Conservation (phyloP, 2,113 vertebrate species). For the Malaclemys terrapin region DNA sequence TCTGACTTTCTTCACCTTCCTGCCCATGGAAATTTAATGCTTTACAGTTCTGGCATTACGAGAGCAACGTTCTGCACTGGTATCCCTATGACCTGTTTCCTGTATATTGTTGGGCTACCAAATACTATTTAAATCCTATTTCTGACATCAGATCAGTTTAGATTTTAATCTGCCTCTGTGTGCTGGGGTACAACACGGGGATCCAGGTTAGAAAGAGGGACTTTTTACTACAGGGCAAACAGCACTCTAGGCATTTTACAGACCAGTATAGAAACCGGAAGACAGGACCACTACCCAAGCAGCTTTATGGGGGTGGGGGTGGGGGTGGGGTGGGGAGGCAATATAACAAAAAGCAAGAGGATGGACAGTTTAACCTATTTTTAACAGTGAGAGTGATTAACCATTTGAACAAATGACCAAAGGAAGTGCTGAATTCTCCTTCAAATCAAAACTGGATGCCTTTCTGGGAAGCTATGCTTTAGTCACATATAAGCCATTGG, state of each 20-base stretch:
- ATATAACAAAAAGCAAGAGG: not conserved
- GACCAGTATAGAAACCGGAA: not conserved
- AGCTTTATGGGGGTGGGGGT: rapidly evolving
- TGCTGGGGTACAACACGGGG: not conserved
- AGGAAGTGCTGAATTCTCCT: not conserved
- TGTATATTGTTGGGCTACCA: not conserved
- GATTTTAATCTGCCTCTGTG: not conserved
- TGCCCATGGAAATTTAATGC: not conserved
- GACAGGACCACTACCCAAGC: not conserved
- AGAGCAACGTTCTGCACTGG: not conserved
- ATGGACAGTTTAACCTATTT: not conserved
- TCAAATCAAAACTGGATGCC: not conserved
- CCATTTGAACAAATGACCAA: not conserved
- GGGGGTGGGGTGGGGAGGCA: not conserved
- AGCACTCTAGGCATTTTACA: not conserved
- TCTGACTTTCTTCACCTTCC: not conserved
- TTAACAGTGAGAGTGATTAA: slow-evolving; percentile 11
- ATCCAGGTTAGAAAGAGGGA: not conserved
- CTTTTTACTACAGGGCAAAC: not conserved
- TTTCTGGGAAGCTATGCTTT: not conserved
- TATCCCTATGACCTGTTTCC: not conserved
- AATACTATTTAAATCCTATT: not conserved
- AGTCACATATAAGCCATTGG: not conserved
- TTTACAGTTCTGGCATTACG: not conserved
- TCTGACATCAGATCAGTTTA: not conserved